phyloP scores from a whole-genome alignment of 2,113 vertebrate genomes.

The Labrus mixtus region DNA sequence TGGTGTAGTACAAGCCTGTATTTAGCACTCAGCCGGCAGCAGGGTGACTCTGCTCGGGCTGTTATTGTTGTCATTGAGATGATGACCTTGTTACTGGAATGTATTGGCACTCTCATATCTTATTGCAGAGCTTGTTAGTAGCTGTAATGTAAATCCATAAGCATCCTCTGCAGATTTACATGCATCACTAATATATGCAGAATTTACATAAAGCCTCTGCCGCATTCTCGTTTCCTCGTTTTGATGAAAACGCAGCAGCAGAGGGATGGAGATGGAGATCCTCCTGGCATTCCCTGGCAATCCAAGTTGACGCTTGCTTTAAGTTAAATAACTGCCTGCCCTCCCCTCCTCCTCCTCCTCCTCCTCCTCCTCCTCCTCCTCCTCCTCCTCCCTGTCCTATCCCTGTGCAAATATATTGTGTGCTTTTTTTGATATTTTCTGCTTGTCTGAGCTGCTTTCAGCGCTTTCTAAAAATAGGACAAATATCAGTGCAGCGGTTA shows the following conservation, averaged over 20 bases:
- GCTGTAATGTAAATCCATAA: constrained; percentile 50
- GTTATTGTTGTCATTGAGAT: constrained; percentile 44
- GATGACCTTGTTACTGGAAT: constrained; percentile 55
- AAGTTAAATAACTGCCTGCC: constrained; percentile 49
- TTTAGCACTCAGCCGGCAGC: constrained; percentile 3
- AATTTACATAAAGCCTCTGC: constrained; percentile 38
- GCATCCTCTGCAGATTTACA: constrained; percentile 35
- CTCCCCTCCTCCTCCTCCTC: neutral
- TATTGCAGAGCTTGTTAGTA: constrained; percentile 47
- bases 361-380: neutral
- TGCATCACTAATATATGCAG: constrained; percentile 19
- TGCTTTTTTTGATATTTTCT: constrained; percentile 70
- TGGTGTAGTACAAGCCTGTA: neutral
- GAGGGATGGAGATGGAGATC: constrained; percentile 43
- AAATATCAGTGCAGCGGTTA: constrained; percentile 46
- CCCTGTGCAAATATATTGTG: constrained; percentile 55
- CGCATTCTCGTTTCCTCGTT: constrained; percentile 6
- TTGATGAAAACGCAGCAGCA: constrained; percentile 39
- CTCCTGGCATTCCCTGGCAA: constrained; percentile 52
- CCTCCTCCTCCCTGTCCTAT: neutral
- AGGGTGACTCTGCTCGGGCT: constrained; percentile 7
- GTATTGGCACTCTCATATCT: constrained; percentile 37
- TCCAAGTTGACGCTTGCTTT: constrained; percentile 42
- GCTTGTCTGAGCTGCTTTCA: constrained; percentile 76
- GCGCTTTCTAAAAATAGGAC: constrained; percentile 75